Evolutionary conservation across 2,888 invertebrate genomes (phyloP).

Genomic region (Syrista parreyssii): DNA sequence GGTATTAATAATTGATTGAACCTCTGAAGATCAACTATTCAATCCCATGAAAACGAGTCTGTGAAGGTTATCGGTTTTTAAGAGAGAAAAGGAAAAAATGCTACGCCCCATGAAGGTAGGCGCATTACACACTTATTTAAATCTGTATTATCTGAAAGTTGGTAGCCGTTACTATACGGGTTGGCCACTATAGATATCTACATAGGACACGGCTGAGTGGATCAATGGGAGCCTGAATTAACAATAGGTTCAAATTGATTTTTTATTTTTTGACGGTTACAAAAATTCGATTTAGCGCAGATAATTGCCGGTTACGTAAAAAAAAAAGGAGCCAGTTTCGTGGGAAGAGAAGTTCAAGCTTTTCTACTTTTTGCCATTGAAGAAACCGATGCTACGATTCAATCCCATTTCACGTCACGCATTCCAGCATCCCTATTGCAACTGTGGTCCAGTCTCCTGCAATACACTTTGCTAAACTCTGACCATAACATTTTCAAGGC

Average conservation of each 20-base stretch:
- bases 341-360: conserved; percentile 1
- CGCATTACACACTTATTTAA: conserved; percentile 38
- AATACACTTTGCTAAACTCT: too few relatives aligned
- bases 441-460: neutral
- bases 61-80: neutral
- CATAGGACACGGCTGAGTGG: neutral
- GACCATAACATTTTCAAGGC: too few relatives aligned
- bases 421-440: neutral
- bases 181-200: neutral
- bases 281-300: conserved; percentile 11
- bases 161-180: neutral
- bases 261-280: conserved; percentile 20
- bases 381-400: neutral
- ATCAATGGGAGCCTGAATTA: conserved; percentile 5
- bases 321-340: neutral
- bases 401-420: neutral
- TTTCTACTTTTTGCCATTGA: neutral
- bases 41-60: neutral
- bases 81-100: conserved; percentile 1
- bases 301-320: neutral
- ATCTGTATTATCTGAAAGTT: neutral
- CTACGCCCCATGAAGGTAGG: conserved; percentile 34
- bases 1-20: neutral
- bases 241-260: conserved; percentile 32
- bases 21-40: neutral